These are phyloP conservation scores for Philypnodon macrostomus DNA, from an alignment of 2,797 vertebrate genomes.

Conservation along the genomic window DNA sequence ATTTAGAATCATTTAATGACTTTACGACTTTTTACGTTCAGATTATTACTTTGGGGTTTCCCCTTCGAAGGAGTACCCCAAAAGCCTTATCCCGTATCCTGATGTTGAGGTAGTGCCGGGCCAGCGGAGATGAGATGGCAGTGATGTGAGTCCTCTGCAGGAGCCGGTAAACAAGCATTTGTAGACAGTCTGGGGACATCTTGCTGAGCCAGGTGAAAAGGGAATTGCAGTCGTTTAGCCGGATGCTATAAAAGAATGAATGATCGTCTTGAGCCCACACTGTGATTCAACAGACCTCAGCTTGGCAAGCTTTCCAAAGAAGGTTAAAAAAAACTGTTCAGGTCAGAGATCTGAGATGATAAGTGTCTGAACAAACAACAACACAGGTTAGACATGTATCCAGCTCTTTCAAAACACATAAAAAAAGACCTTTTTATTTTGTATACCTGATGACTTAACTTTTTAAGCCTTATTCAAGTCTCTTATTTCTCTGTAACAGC, in stretches of 20 bases:
- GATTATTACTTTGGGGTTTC: too few species aligned
- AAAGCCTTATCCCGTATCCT: background rate
- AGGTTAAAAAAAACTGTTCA: background rate
- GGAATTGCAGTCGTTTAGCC: slow-evolving; percentile 4
- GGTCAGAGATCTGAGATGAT: background rate
- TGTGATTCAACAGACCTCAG: background rate
- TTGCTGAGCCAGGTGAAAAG: slow-evolving; percentile 1
- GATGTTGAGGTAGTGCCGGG: background rate
- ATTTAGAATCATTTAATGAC: too few species aligned
- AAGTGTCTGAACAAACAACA: background rate
- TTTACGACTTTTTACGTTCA: too few species aligned
- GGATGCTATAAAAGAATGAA: slow-evolving; percentile 13
- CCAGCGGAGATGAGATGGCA: background rate
- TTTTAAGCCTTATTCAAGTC: too few species aligned
- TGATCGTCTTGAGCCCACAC: slow-evolving; percentile 1
- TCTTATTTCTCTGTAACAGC: too few species aligned
- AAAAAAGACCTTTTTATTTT: too few species aligned
- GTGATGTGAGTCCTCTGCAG: background rate
- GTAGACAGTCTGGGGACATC: background rate
- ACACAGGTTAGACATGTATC: too few species aligned
- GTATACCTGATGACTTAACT: too few species aligned
- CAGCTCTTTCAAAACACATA: too few species aligned
- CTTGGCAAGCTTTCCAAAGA: background rate
- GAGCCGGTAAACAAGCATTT: slow-evolving; percentile 9
- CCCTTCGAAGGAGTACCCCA: too few species aligned